phyloP scores from a whole-genome alignment of 1,140 invertebrate genomes.

The Vanessa tameamea region DNA sequence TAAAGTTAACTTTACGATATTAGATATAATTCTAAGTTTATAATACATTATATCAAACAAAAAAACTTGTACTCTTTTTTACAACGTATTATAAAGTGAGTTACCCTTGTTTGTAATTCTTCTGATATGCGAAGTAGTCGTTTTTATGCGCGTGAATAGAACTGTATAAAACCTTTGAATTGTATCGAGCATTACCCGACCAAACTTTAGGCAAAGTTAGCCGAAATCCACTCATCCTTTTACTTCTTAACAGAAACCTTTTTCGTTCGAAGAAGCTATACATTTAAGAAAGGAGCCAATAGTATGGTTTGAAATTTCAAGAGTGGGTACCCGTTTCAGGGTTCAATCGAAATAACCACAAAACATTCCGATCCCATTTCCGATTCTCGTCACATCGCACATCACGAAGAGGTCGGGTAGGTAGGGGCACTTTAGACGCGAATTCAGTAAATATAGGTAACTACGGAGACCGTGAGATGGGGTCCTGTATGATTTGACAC shows the following conservation, averaged over 20 bases:
- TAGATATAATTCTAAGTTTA: not conserved
- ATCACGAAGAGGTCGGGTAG: slow-evolving; percentile 59
- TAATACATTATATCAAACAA: not conserved
- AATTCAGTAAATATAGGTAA: slow-evolving; percentile 32
- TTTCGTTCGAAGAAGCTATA: slow-evolving; percentile 50
- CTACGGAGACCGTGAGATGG: slow-evolving; percentile 15
- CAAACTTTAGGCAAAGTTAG: slow-evolving; percentile 38
- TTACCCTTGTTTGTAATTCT: slow-evolving; percentile 10
- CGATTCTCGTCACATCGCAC: slow-evolving; percentile 70
- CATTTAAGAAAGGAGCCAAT: slow-evolving; percentile 55
- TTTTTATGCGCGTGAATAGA: slow-evolving; percentile 12
- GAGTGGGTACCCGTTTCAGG: slow-evolving; percentile 56
- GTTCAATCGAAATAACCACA: slow-evolving; percentile 73
- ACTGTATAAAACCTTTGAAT: slow-evolving; percentile 25
- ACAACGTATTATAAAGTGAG: slow-evolving; percentile 5
- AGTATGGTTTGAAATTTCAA: slow-evolving; percentile 62
- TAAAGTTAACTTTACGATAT: not conserved
- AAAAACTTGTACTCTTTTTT: not conserved
- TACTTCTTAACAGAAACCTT: slow-evolving; percentile 50
- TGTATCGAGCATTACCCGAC: slow-evolving; percentile 31
- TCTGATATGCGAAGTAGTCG: slow-evolving; percentile 12
- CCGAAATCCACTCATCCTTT: slow-evolving; percentile 47
- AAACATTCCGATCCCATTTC: slow-evolving; percentile 69
- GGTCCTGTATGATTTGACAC: slow-evolving; percentile 32
- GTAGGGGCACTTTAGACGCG: slow-evolving; percentile 47